phyloP scores from a whole-genome alignment of 1,140 invertebrate species.

The Mycetomoellerius zeteki region DNA sequence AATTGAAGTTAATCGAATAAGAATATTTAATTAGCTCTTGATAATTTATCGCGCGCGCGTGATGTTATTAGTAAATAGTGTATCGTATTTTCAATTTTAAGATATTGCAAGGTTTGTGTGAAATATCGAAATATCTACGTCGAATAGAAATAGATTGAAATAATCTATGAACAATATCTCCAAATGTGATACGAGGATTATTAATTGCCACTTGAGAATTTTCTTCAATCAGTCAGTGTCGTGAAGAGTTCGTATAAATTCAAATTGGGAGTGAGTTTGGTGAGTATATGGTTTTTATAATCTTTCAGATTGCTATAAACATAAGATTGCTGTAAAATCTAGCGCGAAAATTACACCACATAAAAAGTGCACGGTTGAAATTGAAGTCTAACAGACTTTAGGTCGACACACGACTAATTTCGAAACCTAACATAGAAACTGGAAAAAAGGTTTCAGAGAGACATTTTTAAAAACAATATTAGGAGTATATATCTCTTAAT shows the following conservation, averaged over 20 bases:
- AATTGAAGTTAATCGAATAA: not conserved
- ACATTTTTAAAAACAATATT: not conserved
- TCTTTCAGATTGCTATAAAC: not conserved
- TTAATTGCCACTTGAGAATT: not conserved
- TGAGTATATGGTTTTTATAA: slow-evolving; percentile 19
- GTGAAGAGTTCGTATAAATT: not conserved
- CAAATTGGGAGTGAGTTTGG: not conserved
- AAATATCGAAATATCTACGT: not conserved
- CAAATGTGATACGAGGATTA: slow-evolving; percentile 17
- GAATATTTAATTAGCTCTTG: not conserved
- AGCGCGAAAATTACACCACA: not conserved
- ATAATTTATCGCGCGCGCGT: not conserved
- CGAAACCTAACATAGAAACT: not conserved
- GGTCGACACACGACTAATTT: not conserved
- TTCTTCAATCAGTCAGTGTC: not conserved
- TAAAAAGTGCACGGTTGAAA: not conserved
- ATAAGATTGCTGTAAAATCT: not conserved
- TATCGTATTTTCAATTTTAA: slow-evolving; percentile 22
- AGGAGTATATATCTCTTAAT: not conserved
- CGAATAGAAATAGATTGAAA: not conserved
- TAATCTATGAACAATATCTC: not conserved
- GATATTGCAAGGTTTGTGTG: not conserved
- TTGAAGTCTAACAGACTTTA: not conserved
- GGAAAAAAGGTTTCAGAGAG: not conserved
- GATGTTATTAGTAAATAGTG: not conserved